A percentile compares a stretch with the other conserved stretches of the same genome.
These are phyloP conservation scores for Plecotus auritus DNA, from an alignment of 2,113 vertebrate species.

Conservation along the genomic window DNA sequence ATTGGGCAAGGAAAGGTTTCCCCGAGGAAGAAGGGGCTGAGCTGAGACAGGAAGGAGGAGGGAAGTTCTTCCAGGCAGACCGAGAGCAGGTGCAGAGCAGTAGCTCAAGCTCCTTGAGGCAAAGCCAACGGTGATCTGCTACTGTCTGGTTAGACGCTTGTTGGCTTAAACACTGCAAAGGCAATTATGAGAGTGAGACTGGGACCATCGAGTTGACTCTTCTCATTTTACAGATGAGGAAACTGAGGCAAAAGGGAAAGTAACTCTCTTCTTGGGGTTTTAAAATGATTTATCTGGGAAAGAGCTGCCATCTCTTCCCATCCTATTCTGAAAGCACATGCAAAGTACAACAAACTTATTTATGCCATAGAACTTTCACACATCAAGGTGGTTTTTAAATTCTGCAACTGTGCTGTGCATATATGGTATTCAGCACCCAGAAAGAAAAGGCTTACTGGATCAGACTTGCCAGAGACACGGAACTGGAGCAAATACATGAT, in stretches of 20 bases:
- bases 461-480: slow-evolving; percentile 14
- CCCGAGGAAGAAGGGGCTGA: not conserved
- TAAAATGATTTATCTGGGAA: not conserved
- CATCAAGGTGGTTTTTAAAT: not conserved
- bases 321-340: not conserved
- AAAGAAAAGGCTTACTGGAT: not conserved
- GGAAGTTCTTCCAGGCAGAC: not conserved
- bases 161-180: not conserved
- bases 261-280: not conserved
- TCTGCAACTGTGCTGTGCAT: not conserved
- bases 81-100: not conserved
- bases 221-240: not conserved
- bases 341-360: not conserved
- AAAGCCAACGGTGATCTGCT: not conserved
- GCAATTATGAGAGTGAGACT: not conserved
- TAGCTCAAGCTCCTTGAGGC: not conserved
- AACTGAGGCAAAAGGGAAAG: not conserved
- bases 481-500: not conserved
- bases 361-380: not conserved
- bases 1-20: not conserved
- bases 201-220: not conserved
- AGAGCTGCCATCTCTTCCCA: not conserved
- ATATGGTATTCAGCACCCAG: not conserved
- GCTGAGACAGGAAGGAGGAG: not conserved
- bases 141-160: not conserved